These are phyloP conservation scores for Oreocharis arfaki DNA, from an alignment of 2,113 vertebrate species.

Conservation along the genomic window DNA sequence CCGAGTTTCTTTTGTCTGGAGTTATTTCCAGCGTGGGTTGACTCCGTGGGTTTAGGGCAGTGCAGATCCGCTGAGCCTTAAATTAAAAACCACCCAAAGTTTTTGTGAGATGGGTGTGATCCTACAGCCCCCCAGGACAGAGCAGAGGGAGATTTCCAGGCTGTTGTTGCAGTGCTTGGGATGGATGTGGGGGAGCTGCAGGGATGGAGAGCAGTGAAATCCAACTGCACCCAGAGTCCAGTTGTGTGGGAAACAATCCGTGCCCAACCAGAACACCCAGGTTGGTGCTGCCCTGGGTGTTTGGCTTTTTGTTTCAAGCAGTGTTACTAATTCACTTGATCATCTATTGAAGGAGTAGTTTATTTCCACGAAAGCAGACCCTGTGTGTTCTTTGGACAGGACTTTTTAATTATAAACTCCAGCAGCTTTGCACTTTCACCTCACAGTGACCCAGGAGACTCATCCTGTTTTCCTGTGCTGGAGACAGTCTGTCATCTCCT, in stretches of 20 bases:
- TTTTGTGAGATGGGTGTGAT: not conserved
- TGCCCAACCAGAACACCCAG: not conserved
- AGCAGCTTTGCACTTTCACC: not conserved
- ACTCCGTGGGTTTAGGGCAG: not conserved
- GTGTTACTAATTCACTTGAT: not conserved
- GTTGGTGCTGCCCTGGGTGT: not conserved
- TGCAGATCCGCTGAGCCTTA: not conserved
- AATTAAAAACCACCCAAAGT: not conserved
- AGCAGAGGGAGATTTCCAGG: not conserved
- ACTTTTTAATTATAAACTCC: not conserved
- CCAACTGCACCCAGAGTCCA: accelerated
- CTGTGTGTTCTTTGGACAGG: not conserved
- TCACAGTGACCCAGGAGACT: not conserved
- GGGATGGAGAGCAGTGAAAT: not conserved
- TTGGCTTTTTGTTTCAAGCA: not conserved
- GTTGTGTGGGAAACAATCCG: not conserved
- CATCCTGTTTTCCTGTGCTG: not conserved
- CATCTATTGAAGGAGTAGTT: not conserved
- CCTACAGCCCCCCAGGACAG: accelerated
- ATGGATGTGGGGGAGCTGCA: not conserved
- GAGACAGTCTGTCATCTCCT: not conserved
- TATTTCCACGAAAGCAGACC: not conserved
- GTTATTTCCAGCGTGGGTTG: not conserved
- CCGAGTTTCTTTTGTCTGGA: not conserved
- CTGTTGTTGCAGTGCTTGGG: not conserved